Evolutionary conservation across 1,140 invertebrate genomes (phyloP), one percentile per base, ranked within the genome.

Genomic region (Brachionus koreanus): DNA sequence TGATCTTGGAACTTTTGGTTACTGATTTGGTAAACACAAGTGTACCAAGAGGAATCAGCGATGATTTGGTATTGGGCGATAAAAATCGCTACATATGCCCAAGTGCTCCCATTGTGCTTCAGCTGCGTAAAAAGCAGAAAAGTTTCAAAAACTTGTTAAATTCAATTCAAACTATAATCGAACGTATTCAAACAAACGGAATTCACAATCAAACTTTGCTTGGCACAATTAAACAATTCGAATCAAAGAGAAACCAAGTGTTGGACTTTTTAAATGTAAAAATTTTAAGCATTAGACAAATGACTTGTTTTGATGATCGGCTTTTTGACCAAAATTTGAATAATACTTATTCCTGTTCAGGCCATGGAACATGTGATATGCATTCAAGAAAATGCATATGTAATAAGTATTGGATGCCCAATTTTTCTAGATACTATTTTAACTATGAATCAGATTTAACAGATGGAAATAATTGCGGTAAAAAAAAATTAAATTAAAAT

Each of bases 381-480:
- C 19, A 82, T 37, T 61, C 79, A 4, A 43, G 49, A 33, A 65
- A 65, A n/a, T 82, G 79, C 35, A 82, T 82, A 37, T 82, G 79
- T 69, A 43, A 82, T 23, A 42, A 39, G 37, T 82, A 82, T 52
- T 67, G 57, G 57, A 82, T 82, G 79, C 49, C n/a, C 7, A 79
- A 79, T 79, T 42, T 52, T 57, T 57, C 16, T 13, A 42, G 35
- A 37, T 79, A 79, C 25, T 79, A 52, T 61, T 79, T 79, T 19
- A 25, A 79, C 25, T 61, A 79, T 65, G 76, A 79, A 65, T 57
- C 76, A 19, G 76, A 79, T 16, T 65, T 79, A 25, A 79, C 49
- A 37, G 57, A 65, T 43, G 76, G 76, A 37, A 79, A 79, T 35
- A 79, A 79, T 33, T 79, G 76, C 57, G 76, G 74, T 77, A 25